A percentile compares a stretch with the other conserved stretches of the same genome.
Evolutionary conservation across 2,113 vertebrate species (phyloP).

Genomic region (Aleadryas rufinucha): DNA sequence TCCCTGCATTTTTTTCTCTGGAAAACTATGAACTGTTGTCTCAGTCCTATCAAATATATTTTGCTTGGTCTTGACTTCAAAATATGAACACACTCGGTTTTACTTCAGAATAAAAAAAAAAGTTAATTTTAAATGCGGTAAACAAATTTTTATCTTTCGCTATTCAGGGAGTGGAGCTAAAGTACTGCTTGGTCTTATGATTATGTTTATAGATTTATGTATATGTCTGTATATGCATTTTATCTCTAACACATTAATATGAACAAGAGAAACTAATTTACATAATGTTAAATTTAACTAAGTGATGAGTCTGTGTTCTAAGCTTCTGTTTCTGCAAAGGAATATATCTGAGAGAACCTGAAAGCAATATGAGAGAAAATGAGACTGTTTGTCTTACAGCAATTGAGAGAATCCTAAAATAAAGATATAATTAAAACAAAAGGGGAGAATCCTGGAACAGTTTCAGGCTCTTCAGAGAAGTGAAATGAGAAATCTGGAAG

Average conservation of each 20-base stretch:
- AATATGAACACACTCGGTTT: neutral
- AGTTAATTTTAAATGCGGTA: neutral
- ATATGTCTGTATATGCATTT: neutral
- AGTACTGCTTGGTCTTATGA: neutral
- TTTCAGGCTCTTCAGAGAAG: neutral
- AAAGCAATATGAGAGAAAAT: neutral
- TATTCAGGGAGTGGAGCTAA: neutral
- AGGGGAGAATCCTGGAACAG: neutral
- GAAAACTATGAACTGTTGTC: conserved; percentile 59
- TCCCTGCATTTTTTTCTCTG: conserved; percentile 48
- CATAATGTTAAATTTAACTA: neutral
- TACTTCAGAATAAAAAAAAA: conserved; percentile 6
- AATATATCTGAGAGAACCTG: neutral
- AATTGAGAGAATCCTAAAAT: neutral
- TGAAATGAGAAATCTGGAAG: neutral
- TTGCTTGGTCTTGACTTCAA: conserved; percentile 7
- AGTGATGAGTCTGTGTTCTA: neutral
- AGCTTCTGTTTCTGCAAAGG: neutral
- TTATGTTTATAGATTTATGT: neutral
- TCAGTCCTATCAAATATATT: neutral
- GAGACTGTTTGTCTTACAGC: neutral
- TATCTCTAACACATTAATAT: neutral
- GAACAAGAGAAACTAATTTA: neutral
- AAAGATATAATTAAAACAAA: neutral
- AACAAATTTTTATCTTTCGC: neutral